Conservation (phyloP, 2,113 vertebrate genomes). For the Plectropomus leopardus region DNA sequence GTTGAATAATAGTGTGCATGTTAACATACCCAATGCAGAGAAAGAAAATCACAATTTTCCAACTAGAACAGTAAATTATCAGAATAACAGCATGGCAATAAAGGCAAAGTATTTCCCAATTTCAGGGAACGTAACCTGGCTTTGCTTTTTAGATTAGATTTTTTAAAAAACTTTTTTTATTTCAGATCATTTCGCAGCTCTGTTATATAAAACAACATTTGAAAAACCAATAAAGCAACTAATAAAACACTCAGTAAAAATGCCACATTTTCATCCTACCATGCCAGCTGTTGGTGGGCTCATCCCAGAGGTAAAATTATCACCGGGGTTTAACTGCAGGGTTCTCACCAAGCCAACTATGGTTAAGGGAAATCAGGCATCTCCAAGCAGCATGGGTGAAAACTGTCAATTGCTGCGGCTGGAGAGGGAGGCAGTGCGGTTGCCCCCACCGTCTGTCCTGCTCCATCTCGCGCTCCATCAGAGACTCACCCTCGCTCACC, state of each 20-base stretch:
- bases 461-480: conserved; percentile 43
- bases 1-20: no score
- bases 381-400: conserved; percentile 46
- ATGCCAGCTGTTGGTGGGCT: conserved; percentile 29
- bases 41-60: neutral
- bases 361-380: conserved; percentile 33
- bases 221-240: neutral
- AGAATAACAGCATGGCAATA: neutral
- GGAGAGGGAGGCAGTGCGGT: conserved; percentile 49
- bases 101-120: neutral
- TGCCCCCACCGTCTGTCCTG: conserved; percentile 54
- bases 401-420: conserved; percentile 48
- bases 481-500: conserved; percentile 26
- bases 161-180: no score
- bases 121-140: neutral
- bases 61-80: neutral
- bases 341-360: conserved; percentile 2
- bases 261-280: neutral
- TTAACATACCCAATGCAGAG: neutral
- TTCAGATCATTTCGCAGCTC: neutral
- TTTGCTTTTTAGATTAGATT: neutral
- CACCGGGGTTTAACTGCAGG: neutral
- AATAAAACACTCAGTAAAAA: neutral
- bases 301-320: conserved; percentile 31
- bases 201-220: neutral